These are phyloP conservation scores for Patagioenas fasciata DNA, from an alignment of 2,113 vertebrate species.

Conservation along the genomic window DNA sequence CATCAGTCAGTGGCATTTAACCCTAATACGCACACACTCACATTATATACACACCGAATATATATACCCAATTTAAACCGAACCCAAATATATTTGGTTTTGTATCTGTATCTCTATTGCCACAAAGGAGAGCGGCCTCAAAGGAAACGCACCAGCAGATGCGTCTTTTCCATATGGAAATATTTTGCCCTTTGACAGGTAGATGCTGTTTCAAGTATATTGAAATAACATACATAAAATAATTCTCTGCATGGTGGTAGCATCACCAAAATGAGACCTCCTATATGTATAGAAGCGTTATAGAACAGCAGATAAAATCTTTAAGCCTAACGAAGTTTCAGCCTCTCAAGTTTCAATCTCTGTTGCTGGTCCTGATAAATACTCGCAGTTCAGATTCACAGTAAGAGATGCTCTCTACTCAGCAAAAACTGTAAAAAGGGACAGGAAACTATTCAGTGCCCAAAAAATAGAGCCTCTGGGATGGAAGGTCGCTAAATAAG, in stretches of 20 bases:
- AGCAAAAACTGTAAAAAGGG: background rate
- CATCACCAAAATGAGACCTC: background rate
- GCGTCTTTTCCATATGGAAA: background rate
- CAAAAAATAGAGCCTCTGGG: slow-evolving; percentile 32
- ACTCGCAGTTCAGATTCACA: background rate
- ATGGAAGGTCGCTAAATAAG: slow-evolving; percentile 57
- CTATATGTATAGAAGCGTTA: background rate
- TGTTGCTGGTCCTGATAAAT: background rate
- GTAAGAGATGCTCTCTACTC: background rate
- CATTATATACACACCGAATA: background rate
- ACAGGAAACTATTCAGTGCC: slow-evolving; percentile 41
- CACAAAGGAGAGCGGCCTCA: background rate
- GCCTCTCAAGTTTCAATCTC: background rate
- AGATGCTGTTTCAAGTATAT: background rate
- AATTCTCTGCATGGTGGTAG: background rate
- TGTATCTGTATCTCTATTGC: background rate
- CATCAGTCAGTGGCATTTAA: background rate
- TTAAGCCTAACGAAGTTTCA: background rate
- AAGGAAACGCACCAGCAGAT: background rate
- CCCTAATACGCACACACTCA: background rate
- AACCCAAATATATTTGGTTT: background rate
- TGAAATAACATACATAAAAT: accelerated
- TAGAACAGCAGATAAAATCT: background rate
- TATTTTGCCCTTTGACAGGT: background rate
- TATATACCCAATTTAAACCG: background rate